Percentiles rank a stretch among this genome's conserved stretches.
These are phyloP conservation scores for Diadema setosum DNA, from an alignment of 35 echinoderm and acorn worm species.

Conservation along the genomic window DNA sequence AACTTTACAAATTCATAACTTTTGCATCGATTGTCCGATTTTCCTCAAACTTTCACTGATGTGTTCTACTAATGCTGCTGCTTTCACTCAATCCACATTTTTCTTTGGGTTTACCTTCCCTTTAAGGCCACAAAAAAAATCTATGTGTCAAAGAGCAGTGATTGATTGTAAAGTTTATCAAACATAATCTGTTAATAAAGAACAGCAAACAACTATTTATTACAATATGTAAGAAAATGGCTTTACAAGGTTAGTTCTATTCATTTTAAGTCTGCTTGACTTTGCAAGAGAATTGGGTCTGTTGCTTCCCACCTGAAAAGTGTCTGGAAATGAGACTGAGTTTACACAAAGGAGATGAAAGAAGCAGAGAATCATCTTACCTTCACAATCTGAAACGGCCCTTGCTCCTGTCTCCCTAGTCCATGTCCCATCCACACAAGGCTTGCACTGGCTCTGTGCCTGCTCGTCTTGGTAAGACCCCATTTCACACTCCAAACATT, in stretches of 20 bases:
- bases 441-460: conserved; percentile 5
- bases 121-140: too few species aligned
- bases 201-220: too few species aligned
- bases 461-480: conserved; percentile 3
- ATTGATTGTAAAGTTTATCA: too few species aligned
- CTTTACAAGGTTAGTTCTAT: neutral
- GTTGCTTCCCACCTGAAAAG: neutral
- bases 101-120: too few species aligned
- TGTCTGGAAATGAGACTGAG: neutral
- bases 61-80: too few species aligned
- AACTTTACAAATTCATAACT: too few species aligned
- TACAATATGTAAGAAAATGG: neutral
- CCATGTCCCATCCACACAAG: neutral
- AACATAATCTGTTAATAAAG: too few species aligned
- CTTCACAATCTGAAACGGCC: neutral
- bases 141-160: too few species aligned
- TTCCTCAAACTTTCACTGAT: too few species aligned
- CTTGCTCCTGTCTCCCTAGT: neutral
- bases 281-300: neutral
- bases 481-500: neutral
- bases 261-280: neutral
- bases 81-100: too few species aligned
- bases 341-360: neutral
- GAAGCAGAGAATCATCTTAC: neutral
- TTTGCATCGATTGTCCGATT: too few species aligned